Percentiles rank a stretch among this genome's conserved stretches.
phyloP scores from a whole-genome alignment of 2,113 vertebrate genomes.

The Ictalurus furcatus region DNA sequence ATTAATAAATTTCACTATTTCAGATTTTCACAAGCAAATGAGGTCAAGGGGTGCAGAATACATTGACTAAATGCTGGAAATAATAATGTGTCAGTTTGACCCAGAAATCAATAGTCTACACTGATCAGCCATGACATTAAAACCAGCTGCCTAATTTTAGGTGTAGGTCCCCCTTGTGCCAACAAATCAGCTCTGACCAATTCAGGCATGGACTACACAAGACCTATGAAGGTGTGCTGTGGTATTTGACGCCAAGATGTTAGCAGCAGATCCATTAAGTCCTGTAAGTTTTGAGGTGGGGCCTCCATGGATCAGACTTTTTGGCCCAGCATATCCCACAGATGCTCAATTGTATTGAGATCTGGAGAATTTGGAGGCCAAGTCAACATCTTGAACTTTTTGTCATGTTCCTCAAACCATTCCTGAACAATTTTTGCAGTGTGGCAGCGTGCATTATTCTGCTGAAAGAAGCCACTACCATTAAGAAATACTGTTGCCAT shows the following conservation, averaged over 20 bases:
- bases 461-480: background rate
- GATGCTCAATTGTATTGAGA: too few species aligned
- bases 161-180: background rate
- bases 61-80: background rate
- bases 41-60: conserved; percentile 3
- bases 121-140: background rate
- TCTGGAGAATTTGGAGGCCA: too few species aligned
- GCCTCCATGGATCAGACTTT: too few species aligned
- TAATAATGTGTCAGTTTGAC: conserved; percentile 8
- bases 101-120: background rate
- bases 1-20: conserved; percentile 23
- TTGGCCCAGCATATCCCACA: too few species aligned
- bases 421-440: background rate
- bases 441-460: background rate
- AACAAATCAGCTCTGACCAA: background rate
- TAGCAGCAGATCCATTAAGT: background rate
- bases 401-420: too few species aligned
- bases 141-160: background rate
- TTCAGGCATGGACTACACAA: background rate
- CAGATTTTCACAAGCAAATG: conserved; percentile 19
- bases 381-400: too few species aligned
- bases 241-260: background rate
- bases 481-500: too few species aligned
- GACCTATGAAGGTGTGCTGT: background rate
- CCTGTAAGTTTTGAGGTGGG: too few species aligned